phyloP scores from a whole-genome alignment of 1,140 invertebrate genomes.

The Rhizoglyphus robini region DNA sequence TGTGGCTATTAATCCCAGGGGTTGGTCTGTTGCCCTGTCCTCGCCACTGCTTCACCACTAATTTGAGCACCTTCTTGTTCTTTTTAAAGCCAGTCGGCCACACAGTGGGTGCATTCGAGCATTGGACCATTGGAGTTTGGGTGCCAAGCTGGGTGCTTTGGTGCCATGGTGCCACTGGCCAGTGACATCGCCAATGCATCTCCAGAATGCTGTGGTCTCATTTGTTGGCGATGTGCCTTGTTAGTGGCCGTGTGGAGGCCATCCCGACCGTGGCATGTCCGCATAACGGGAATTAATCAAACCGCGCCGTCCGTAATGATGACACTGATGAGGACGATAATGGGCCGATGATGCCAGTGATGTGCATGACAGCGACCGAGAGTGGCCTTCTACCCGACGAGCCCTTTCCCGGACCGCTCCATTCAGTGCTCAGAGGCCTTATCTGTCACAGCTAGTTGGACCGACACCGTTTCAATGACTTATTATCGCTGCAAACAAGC shows the following conservation, averaged over 20 bases:
- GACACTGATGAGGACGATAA: slow-evolving; percentile 12
- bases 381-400: not conserved
- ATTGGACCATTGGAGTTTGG: too few species aligned
- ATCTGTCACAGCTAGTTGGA: not conserved
- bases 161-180: too few species aligned
- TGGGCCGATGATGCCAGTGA: not conserved
- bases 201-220: too few species aligned
- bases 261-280: not conserved
- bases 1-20: slow-evolving; percentile 1
- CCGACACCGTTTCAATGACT: slow-evolving; percentile 12
- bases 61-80: too few species aligned
- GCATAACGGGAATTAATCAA: slow-evolving; percentile 11
- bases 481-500: slow-evolving; percentile 9
- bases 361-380: not conserved
- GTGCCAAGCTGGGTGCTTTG: too few species aligned
- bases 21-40: too few species aligned
- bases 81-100: too few species aligned
- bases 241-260: too few species aligned
- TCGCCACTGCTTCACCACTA: too few species aligned
- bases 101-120: too few species aligned
- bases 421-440: not conserved
- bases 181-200: too few species aligned
- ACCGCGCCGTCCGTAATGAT: not conserved
- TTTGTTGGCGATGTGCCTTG: too few species aligned
- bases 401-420: not conserved